Conservation (phyloP, 2,113 vertebrate genomes). For the Polyodon spathula region DNA sequence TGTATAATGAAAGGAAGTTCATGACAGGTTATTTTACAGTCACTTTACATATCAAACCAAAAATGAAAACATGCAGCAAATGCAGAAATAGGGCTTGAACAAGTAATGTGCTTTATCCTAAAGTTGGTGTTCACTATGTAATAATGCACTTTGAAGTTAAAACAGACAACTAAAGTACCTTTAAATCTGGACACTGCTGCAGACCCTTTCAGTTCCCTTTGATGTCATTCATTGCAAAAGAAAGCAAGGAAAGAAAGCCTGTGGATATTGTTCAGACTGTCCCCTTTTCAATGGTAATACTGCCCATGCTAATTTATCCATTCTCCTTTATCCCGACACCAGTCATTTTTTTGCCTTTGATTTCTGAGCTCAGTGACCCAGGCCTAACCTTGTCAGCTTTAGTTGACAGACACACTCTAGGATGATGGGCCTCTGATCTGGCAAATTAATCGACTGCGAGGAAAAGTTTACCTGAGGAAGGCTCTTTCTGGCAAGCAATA, state of each 20-base stretch:
- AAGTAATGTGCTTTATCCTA: too few relatives aligned
- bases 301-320: constrained; percentile 12
- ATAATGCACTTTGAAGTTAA: neutral
- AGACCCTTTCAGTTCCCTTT: constrained; percentile 1
- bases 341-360: constrained; percentile 9
- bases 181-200: neutral
- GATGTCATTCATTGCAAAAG: neutral
- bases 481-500: constrained; percentile 16
- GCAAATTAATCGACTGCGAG: constrained; percentile 17
- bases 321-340: constrained; percentile 5
- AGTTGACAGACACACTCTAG: constrained; percentile 1
- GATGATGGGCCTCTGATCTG: constrained; percentile 18
- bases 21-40: too few relatives aligned
- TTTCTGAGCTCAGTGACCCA: constrained; percentile 4
- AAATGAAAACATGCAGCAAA: too few relatives aligned
- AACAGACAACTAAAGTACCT: neutral
- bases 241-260: neutral
- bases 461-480: constrained; percentile 6
- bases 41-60: too few relatives aligned
- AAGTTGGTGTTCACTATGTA: too few relatives aligned
- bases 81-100: too few relatives aligned
- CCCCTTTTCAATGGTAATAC: neutral
- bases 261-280: neutral
- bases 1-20: too few relatives aligned
- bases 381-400: constrained; percentile 13